Percentiles rank a stretch among this genome's conserved stretches.
phyloP scores from a whole-genome alignment of 2,797 vertebrate genomes.

The Ispidina lecontei region DNA sequence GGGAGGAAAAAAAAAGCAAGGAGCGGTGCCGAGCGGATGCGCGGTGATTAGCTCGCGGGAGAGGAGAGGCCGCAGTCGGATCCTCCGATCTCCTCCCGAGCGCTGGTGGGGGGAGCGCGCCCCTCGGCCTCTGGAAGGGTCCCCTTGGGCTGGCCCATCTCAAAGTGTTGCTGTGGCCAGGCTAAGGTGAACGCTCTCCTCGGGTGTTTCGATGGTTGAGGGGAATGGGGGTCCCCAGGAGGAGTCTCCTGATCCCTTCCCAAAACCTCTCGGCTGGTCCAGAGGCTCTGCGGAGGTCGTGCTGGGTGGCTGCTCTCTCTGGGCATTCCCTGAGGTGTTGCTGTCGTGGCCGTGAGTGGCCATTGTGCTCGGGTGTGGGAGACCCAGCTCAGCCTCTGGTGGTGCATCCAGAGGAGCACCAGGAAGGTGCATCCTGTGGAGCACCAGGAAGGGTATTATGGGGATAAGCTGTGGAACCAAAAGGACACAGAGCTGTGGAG shows the following conservation, averaged over 20 bases:
- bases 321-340: not conserved
- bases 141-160: not conserved
- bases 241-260: not conserved
- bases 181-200: not conserved
- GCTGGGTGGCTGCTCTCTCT: not conserved
- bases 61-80: not conserved
- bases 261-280: not conserved
- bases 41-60: slow-evolving; percentile 16
- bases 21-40: slow-evolving; percentile 53
- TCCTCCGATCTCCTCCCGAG: not conserved
- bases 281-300: not conserved
- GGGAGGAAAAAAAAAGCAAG: not conserved
- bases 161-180: accelerated
- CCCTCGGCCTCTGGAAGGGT: not conserved
- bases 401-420: not conserved
- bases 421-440: too few species aligned
- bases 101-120: not conserved
- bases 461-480: not conserved
- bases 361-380: not conserved
- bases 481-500: slow-evolving; percentile 46
- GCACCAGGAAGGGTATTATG: not conserved
- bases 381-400: not conserved
- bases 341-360: not conserved
- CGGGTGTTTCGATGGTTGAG: not conserved
- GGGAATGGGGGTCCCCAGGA: accelerated